phyloP scores from a whole-genome alignment of 2,113 vertebrate species.

The Hypanus sabinus region DNA sequence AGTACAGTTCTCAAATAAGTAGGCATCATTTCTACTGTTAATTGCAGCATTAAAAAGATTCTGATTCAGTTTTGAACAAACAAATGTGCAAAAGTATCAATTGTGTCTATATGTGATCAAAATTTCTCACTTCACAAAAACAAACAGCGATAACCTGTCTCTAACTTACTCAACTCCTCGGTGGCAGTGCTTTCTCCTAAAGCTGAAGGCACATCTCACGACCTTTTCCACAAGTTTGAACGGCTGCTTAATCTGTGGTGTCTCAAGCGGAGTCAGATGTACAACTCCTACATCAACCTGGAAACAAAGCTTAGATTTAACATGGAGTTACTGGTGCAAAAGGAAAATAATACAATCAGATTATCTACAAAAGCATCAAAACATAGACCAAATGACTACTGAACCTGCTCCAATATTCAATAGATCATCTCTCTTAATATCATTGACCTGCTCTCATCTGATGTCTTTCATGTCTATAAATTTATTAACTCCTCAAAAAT shows the following conservation, averaged over 20 bases:
- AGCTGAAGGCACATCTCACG: conserved; percentile 77
- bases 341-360: no score
- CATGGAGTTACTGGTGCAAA: not conserved
- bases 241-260: conserved; percentile 80
- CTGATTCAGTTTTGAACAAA: not conserved
- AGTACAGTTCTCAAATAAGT: not conserved
- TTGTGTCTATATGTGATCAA: not conserved
- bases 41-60: not conserved
- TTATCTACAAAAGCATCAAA: no score
- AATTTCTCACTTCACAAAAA: not conserved
- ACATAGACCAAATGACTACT: no score
- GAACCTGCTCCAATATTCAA: no score
- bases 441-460: no score
- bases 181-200: conserved; percentile 81
- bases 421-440: no score
- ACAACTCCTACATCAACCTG: conserved; percentile 91
- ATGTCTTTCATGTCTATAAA: no score
- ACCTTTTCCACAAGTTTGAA: conserved; percentile 88
- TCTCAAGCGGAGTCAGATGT: conserved; percentile 75
- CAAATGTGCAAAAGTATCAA: not conserved
- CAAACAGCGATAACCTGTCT: not conserved
- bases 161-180: conserved; percentile 75
- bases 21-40: not conserved
- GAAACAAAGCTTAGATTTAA: conserved; percentile 21
- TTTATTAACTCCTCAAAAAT: no score